A percentile compares a stretch with the other conserved stretches of the same genome.
These are phyloP conservation scores for Mimachlamys varia DNA, from an alignment of 2,888 invertebrate species.

Conservation along the genomic window DNA sequence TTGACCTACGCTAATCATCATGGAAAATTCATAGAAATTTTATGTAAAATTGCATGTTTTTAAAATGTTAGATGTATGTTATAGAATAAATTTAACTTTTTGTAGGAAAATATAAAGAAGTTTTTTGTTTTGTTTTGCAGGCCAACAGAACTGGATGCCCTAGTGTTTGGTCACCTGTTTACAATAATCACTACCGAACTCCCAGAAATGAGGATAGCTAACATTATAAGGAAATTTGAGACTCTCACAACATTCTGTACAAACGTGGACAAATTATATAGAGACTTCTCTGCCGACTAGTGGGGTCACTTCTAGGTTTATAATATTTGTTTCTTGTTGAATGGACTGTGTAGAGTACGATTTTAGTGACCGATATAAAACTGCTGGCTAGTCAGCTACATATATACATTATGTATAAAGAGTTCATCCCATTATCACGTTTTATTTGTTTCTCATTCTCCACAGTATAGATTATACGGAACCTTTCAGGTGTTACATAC, in stretches of 20 bases:
- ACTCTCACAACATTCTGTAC: constrained; percentile 92
- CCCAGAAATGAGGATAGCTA: constrained; percentile 91
- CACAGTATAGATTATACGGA: no score
- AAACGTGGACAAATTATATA: constrained; percentile 86
- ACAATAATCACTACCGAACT: constrained; percentile 95
- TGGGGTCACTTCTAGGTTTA: neutral
- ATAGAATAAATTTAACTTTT: neutral
- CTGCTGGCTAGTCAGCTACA: no score
- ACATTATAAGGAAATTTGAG: constrained; percentile 89
- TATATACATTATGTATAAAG: no score
- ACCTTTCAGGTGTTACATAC: no score
- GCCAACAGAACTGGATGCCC: constrained; percentile 96
- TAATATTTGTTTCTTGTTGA: neutral
- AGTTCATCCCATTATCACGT: no score
- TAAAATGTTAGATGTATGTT: neutral
- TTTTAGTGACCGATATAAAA: no score
- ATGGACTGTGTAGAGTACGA: neutral
- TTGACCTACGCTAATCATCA: neutral
- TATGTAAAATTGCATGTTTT: neutral
- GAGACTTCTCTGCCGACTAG: neutral
- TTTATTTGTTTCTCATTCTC: no score
- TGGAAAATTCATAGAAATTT: neutral
- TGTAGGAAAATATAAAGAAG: neutral
- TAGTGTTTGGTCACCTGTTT: constrained; percentile 98
- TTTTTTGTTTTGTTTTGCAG: constrained; percentile 83